Percentiles rank a stretch among this genome's conserved stretches.
Evolutionary conservation across 1,140 invertebrate genomes (phyloP).

Genomic region (Aethina tumida): DNA sequence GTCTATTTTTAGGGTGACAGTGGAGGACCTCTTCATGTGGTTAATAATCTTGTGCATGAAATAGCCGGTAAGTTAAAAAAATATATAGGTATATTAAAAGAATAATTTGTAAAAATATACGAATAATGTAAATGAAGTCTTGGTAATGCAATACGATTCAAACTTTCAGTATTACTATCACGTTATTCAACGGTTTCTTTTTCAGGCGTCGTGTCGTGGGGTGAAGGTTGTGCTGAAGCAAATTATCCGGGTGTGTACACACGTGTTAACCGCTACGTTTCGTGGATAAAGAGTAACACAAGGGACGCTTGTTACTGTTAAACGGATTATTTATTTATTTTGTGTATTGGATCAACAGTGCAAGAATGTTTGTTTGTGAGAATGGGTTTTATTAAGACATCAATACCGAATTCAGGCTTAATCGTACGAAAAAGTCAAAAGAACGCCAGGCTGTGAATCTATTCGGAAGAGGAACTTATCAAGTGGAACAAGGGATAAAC

Average conservation of each 20-base stretch:
- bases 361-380: too few species aligned
- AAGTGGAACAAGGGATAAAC: too few species aligned
- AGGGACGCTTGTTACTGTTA: conserved; percentile 55
- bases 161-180: neutral
- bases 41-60: conserved; percentile 34
- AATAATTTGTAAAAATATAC: conserved; percentile 1
- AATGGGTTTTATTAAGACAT: too few species aligned
- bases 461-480: too few species aligned
- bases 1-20: conserved; percentile 46
- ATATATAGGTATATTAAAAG: neutral
- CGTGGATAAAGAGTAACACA: conserved; percentile 61
- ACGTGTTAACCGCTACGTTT: conserved; percentile 62
- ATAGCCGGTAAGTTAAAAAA: conserved; percentile 39
- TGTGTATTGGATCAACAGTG: too few species aligned
- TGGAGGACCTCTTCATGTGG: conserved; percentile 51
- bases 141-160: neutral
- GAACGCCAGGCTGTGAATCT: too few species aligned
- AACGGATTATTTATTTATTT: too few species aligned
- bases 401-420: too few species aligned
- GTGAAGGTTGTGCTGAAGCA: conserved; percentile 67
- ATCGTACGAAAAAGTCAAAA: too few species aligned
- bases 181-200: conserved; percentile 9
- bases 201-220: conserved; percentile 65
- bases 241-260: conserved; percentile 81
- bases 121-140: too few species aligned